Evolutionary conservation across 2,797 vertebrate genomes (phyloP).

Genomic region (Etheostoma nigrum): DNA sequence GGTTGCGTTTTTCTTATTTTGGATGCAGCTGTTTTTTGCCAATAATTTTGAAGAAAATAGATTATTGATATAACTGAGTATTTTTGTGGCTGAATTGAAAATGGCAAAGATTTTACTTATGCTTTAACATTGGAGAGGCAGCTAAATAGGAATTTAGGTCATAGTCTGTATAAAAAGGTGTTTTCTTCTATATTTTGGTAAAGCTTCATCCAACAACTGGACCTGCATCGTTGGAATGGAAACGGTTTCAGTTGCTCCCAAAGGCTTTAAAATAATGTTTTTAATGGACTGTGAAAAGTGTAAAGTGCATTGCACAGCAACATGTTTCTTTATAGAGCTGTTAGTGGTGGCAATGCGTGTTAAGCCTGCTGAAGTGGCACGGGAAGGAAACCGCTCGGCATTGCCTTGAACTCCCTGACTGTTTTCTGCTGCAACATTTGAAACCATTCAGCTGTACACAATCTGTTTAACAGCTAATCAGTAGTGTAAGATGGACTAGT

Average conservation of each 20-base stretch:
- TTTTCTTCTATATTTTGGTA: not conserved
- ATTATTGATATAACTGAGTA: not conserved
- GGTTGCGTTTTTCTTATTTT: not conserved
- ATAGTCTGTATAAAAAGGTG: not conserved
- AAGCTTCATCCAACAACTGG: slow-evolving; percentile 29
- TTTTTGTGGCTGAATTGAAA: slow-evolving; percentile 20
- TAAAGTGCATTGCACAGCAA: slow-evolving; percentile 19
- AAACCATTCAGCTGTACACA: slow-evolving; percentile 72
- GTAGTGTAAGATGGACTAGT: slow-evolving; percentile 78
- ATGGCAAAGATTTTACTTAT: not conserved
- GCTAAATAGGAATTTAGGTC: not conserved
- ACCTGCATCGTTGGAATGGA: slow-evolving; percentile 23
- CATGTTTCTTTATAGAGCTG: slow-evolving; percentile 48
- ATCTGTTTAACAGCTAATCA: slow-evolving; percentile 82
- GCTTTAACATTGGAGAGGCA: not conserved
- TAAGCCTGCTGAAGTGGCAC: slow-evolving; percentile 46
- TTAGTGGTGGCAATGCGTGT: slow-evolving; percentile 48
- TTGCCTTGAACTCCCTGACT: slow-evolving; percentile 85
- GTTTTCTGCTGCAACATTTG: slow-evolving; percentile 75
- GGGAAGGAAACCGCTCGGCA: slow-evolving; percentile 86
- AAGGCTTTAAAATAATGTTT: no score
- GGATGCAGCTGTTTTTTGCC: not conserved
- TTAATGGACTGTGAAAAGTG: slow-evolving; percentile 4
- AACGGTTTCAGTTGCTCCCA: not conserved
- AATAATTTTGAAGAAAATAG: not conserved